Evolutionary conservation across 2,888 invertebrate genomes (phyloP).

Genomic region (Drosophila limbata): DNA sequence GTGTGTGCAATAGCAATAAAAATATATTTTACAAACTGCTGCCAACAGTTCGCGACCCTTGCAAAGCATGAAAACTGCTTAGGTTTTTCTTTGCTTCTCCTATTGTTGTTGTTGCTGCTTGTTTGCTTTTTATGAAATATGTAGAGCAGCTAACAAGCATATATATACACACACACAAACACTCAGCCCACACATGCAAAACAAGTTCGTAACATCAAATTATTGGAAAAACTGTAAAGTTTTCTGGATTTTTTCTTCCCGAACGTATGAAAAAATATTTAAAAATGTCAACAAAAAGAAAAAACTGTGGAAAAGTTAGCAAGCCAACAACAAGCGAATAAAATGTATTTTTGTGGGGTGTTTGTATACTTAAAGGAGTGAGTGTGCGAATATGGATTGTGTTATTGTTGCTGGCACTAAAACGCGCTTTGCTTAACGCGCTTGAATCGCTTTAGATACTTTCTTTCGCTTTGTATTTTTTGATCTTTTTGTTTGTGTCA

Average conservation of each 20-base stretch:
- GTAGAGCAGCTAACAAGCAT: constrained; percentile 76
- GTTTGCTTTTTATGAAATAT: constrained; percentile 77
- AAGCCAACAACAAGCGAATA: constrained; percentile 76
- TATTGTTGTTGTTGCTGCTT: constrained; percentile 47
- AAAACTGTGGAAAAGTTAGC: constrained; percentile 70
- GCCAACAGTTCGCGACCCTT: constrained; percentile 64
- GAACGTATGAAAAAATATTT: constrained; percentile 68
- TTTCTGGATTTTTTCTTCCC: constrained; percentile 42
- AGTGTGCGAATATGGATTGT: constrained; percentile 35
- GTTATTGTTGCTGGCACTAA: constrained; percentile 61
- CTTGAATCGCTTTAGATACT: constrained; percentile 63
- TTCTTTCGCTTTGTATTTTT: constrained; percentile 34
- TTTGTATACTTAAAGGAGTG: constrained; percentile 28
- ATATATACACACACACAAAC: constrained; percentile 28
- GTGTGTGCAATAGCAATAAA: constrained; percentile 79
- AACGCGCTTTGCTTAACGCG: constrained; percentile 79
- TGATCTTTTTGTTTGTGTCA: constrained; percentile 50
- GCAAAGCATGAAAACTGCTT: constrained; percentile 73
- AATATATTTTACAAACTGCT: constrained; percentile 83
- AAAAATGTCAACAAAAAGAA: constrained; percentile 64
- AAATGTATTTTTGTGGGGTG: constrained; percentile 57
- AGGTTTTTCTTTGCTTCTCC: constrained; percentile 57
- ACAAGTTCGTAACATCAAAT: constrained; percentile 80
- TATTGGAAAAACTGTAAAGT: constrained; percentile 79
- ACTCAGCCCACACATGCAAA: constrained; percentile 57